A percentile compares a stretch with the other conserved stretches of the same genome.
phyloP scores from a whole-genome alignment of 1,140 invertebrate species.

The Panagrolaimus sp. region DNA sequence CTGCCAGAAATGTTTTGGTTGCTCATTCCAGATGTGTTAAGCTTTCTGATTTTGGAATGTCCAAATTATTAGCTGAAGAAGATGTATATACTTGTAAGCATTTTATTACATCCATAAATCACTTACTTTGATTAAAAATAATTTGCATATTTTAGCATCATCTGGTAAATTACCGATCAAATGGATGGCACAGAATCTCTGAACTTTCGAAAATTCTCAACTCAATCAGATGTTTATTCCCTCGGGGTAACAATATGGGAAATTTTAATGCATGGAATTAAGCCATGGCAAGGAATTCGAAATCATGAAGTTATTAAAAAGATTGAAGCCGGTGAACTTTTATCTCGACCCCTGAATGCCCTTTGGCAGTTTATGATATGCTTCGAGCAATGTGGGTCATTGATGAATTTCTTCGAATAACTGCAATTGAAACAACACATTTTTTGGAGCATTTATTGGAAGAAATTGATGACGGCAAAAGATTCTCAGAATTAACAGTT shows the following conservation, averaged over 20 bases:
- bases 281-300: slow-evolving; percentile 84
- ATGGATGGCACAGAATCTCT: slow-evolving; percentile 99
- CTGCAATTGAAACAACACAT: slow-evolving; percentile 70
- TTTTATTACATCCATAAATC: too few relatives aligned
- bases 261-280: slow-evolving; percentile 92
- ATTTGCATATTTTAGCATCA: slow-evolving; percentile 62
- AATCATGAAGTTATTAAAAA: slow-evolving; percentile 95
- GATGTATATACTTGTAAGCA: slow-evolving; percentile 42
- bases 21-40: slow-evolving; percentile 87
- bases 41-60: slow-evolving; percentile 90
- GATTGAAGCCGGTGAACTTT: slow-evolving; percentile 65
- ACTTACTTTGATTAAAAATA: slow-evolving; percentile 20
- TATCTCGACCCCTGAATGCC: slow-evolving; percentile 74
- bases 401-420: slow-evolving; percentile 82
- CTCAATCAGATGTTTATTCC: slow-evolving; percentile 78
- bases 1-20: slow-evolving; percentile 93
- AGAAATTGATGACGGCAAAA: slow-evolving; percentile 16
- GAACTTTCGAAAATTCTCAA: slow-evolving; percentile 91
- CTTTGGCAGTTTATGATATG: slow-evolving; percentile 82
- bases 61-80: slow-evolving; percentile 62
- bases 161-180: slow-evolving; percentile 93
- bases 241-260: slow-evolving; percentile 99
- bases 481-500: background rate
- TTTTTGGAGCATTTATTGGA: slow-evolving; percentile 21
- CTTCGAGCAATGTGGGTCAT: slow-evolving; percentile 95